phyloP scores from a whole-genome alignment of 2,113 vertebrate species.

The Pavo muticus region DNA sequence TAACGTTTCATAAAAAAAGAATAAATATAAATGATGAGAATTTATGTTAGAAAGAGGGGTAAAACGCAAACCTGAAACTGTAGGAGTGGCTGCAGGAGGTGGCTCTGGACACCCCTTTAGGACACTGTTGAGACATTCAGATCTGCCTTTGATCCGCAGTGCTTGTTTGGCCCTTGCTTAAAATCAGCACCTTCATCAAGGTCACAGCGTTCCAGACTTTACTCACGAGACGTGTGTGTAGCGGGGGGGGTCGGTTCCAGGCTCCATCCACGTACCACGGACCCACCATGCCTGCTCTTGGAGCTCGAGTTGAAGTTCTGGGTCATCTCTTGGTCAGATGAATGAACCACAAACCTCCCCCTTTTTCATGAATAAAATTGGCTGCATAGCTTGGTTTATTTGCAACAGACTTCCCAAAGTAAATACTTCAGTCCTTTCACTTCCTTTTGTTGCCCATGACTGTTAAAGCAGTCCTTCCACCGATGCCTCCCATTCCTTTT shows the following conservation, averaged over 20 bases:
- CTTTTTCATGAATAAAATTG: not conserved
- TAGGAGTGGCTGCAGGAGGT: not conserved
- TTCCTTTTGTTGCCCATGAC: slow-evolving; percentile 16
- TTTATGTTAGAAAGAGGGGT: too few species aligned
- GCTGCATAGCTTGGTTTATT: slow-evolving; percentile 34
- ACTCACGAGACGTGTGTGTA: too few species aligned
- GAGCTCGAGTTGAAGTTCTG: not conserved
- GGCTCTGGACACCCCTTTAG: not conserved
- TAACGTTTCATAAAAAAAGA: not conserved
- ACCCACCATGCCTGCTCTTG: rapidly evolving
- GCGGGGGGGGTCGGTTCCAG: not conserved
- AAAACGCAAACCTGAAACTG: not conserved
- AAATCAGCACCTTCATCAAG: rapidly evolving
- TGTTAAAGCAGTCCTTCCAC: not conserved
- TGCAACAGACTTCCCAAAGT: slow-evolving; percentile 50
- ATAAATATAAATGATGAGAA: not conserved
- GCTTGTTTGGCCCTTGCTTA: not conserved
- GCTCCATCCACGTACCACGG: rapidly evolving
- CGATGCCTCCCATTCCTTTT: not conserved
- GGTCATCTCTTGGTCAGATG: not conserved
- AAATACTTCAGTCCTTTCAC: slow-evolving; percentile 33
- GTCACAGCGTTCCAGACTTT: not conserved
- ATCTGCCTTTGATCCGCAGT: rapidly evolving
- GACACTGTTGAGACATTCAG: not conserved
- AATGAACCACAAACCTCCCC: not conserved